Evolutionary conservation across 2,113 vertebrate genomes (phyloP).

Genomic region (Scomber japonicus): DNA sequence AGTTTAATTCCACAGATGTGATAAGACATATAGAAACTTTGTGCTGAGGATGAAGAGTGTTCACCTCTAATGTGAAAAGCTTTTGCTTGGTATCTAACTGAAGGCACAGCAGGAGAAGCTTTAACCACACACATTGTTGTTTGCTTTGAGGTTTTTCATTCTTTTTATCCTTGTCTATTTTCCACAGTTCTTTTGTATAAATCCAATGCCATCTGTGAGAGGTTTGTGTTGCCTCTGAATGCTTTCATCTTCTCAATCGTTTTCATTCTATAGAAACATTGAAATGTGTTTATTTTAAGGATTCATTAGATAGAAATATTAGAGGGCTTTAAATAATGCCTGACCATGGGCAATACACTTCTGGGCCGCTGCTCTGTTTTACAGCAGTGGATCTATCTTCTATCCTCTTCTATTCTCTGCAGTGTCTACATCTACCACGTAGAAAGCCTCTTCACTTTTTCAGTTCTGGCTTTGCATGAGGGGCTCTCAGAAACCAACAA

Average conservation of each 20-base stretch:
- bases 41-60: background rate
- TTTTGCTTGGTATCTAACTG: constrained; percentile 25
- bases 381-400: too few relatives aligned
- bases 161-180: background rate
- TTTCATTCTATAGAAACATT: too few relatives aligned
- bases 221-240: background rate
- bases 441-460: too few relatives aligned
- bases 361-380: too few relatives aligned
- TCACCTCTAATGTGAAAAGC: too few relatives aligned
- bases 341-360: too few relatives aligned
- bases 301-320: background rate
- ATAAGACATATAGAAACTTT: background rate
- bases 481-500: too few relatives aligned
- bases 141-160: background rate
- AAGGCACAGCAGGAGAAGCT: constrained; percentile 19
- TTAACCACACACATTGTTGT: background rate
- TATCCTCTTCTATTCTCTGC: too few relatives aligned
- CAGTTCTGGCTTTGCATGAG: too few relatives aligned
- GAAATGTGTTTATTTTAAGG: background rate
- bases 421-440: too few relatives aligned
- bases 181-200: background rate
- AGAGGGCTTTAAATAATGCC: too few relatives aligned
- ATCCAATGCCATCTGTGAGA: background rate
- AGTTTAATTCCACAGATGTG: background rate
- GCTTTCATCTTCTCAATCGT: background rate